phyloP scores from a whole-genome alignment of 2,888 invertebrate species.

The Incurvaria masculella region DNA sequence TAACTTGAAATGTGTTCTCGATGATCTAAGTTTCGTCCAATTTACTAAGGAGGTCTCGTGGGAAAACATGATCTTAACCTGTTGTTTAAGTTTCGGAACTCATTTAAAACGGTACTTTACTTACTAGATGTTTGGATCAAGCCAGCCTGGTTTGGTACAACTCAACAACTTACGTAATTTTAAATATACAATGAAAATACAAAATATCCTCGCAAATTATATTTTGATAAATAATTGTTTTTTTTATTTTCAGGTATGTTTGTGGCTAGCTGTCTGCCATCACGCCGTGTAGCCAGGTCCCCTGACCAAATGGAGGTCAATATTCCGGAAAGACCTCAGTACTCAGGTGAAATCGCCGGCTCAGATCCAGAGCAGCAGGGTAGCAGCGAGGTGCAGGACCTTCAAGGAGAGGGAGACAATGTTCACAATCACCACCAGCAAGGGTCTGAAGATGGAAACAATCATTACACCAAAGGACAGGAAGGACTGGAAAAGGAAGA shows the following conservation, averaged over 20 bases:
- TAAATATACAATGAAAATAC: background rate
- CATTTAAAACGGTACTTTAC: background rate
- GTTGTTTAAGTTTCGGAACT: too few relatives aligned
- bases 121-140: constrained; percentile 10
- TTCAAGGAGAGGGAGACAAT: constrained; percentile 19
- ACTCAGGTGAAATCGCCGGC: constrained; percentile 13
- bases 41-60: too few relatives aligned
- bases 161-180: background rate
- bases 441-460: constrained; percentile 6
- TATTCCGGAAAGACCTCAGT: constrained; percentile 19
- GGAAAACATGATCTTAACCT: too few relatives aligned
- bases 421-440: constrained; percentile 17
- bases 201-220: constrained; percentile 6
- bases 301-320: constrained; percentile 24
- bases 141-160: constrained; percentile 4
- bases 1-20: too few relatives aligned
- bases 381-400: constrained; percentile 14
- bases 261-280: constrained; percentile 10
- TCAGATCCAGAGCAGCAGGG: constrained; percentile 19
- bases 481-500: constrained; percentile 22
- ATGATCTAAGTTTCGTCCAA: too few relatives aligned
- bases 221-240: constrained; percentile 9
- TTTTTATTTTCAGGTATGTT: constrained; percentile 9
- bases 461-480: constrained; percentile 19
- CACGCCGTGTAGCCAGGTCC: constrained; percentile 19